phyloP scores from a whole-genome alignment of 2,113 vertebrate species.

The Gambusia affinis region DNA sequence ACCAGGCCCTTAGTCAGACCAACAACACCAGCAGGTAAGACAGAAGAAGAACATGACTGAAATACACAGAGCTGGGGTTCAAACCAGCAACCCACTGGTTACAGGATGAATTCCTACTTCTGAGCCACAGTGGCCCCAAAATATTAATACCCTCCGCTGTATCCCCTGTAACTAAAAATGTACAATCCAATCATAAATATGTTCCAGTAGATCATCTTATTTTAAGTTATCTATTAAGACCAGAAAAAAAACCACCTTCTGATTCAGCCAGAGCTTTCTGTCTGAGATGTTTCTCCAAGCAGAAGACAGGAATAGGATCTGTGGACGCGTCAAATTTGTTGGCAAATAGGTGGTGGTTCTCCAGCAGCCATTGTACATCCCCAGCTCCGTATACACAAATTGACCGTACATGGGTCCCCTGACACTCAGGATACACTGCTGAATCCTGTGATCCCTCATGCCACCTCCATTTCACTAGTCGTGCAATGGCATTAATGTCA shows the following conservation, averaged over 20 bases:
- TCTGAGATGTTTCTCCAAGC: conserved; percentile 87
- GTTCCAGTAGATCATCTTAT: background rate
- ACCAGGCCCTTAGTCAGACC: no score
- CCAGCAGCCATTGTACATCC: conserved; percentile 86
- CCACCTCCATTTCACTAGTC: conserved; percentile 88
- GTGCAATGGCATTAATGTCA: conserved; percentile 84
- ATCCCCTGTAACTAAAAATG: background rate
- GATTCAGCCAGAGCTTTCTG: conserved; percentile 69
- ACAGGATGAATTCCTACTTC: no score
- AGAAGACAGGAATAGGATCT: conserved; percentile 84
- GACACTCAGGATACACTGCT: conserved; percentile 85
- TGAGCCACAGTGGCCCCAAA: background rate
- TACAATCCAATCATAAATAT: background rate
- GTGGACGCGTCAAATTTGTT: conserved; percentile 89
- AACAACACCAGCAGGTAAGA: no score
- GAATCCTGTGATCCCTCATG: conserved; percentile 81
- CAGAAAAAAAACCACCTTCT: background rate
- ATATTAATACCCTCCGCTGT: background rate
- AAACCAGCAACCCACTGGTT: no score
- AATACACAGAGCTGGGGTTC: no score
- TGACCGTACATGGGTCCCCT: conserved; percentile 80
- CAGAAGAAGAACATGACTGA: no score
- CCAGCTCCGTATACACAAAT: conserved; percentile 88
- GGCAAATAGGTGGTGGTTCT: conserved; percentile 88
- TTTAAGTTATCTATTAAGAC: background rate